Percentiles rank a stretch among this genome's conserved stretches.
phyloP scores from a whole-genome alignment of 2,888 invertebrate species.

The Drosophila mettleri region DNA sequence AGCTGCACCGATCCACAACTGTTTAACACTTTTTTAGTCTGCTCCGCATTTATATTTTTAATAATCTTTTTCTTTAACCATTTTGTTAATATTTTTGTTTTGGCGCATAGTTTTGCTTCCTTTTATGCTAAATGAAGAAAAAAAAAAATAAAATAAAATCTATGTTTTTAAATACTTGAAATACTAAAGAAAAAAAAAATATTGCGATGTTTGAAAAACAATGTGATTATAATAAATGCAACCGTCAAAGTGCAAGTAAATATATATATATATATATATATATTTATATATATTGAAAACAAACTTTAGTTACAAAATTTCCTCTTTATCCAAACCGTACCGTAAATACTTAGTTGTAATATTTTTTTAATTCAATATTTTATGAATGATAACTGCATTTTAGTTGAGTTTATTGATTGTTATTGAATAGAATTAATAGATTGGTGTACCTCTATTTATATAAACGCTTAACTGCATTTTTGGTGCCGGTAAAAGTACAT shows the following conservation, averaged over 20 bases:
- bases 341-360: slow-evolving; percentile 81
- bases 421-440: slow-evolving; percentile 58
- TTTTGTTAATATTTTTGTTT: slow-evolving; percentile 19
- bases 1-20: slow-evolving; percentile 1
- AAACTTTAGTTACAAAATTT: slow-evolving; percentile 84
- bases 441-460: slow-evolving; percentile 65
- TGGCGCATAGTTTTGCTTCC: slow-evolving; percentile 65
- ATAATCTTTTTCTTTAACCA: slow-evolving; percentile 9
- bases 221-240: slow-evolving; percentile 57
- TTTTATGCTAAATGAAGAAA: slow-evolving; percentile 55
- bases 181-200: slow-evolving; percentile 43
- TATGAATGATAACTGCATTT: slow-evolving; percentile 77
- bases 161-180: slow-evolving; percentile 27
- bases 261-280: slow-evolving; percentile 39
- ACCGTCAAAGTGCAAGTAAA: slow-evolving; percentile 75
- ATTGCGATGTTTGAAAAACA: slow-evolving; percentile 57
- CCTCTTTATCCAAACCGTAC: slow-evolving; percentile 84
- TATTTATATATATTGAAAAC: no score
- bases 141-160: slow-evolving; percentile 23
- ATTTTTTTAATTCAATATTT: slow-evolving; percentile 74
- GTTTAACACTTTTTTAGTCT: slow-evolving; percentile 25
- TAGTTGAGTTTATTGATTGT: slow-evolving; percentile 80
- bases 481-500: slow-evolving; percentile 42
- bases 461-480: slow-evolving; percentile 69
- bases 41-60: background rate